phyloP scores from a whole-genome alignment of 1,140 invertebrate species.

The Oreohelix idahoensis region DNA sequence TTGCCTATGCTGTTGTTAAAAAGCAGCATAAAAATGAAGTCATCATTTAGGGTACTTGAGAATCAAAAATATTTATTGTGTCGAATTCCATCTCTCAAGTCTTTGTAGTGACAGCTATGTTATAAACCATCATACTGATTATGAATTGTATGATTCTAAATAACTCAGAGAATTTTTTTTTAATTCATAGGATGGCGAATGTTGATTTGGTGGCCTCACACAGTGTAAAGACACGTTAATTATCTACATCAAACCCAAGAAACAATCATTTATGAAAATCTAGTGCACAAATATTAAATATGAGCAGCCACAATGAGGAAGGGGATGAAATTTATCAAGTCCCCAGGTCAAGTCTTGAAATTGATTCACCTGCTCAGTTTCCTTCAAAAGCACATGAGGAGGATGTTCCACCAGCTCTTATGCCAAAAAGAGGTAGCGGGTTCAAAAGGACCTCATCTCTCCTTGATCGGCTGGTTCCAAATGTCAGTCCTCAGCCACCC shows the following conservation, averaged over 20 bases:
- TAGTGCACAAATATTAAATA: background rate
- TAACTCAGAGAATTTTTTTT: background rate
- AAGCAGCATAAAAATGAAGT: too few relatives aligned
- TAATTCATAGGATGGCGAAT: background rate
- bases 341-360: background rate
- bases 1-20: too few relatives aligned
- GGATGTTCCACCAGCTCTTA: background rate
- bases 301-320: background rate
- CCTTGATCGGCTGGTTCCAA: background rate
- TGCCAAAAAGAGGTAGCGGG: background rate
- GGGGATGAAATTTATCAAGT: slow-evolving; percentile 1
- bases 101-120: too few relatives aligned
- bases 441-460: background rate
- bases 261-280: background rate
- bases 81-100: too few relatives aligned
- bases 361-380: background rate
- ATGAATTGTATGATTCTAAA: too few relatives aligned
- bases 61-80: too few relatives aligned
- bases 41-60: too few relatives aligned
- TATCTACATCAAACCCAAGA: background rate
- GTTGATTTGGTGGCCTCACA: background rate
- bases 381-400: background rate
- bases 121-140: too few relatives aligned
- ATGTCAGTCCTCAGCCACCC: background rate
- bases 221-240: background rate